Evolutionary conservation across 2,888 invertebrate genomes (phyloP).

Genomic region (Gastracanthus pulcherrimus): DNA sequence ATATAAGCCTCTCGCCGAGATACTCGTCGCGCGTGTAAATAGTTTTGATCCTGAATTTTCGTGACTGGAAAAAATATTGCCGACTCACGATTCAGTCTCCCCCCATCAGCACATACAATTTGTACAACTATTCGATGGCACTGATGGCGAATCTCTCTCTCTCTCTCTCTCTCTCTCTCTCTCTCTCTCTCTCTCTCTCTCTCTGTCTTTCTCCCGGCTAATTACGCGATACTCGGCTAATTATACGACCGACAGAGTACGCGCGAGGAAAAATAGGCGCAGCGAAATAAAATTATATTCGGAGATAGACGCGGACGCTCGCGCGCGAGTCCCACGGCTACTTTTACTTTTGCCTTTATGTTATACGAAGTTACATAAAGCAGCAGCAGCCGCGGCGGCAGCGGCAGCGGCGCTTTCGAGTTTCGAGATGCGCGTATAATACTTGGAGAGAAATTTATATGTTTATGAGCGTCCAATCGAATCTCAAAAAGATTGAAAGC

Average conservation of each 20-base stretch:
- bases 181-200: too few relatives aligned
- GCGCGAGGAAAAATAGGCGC: background rate
- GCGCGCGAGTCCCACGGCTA: slow-evolving; percentile 31
- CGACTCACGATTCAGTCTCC: background rate
- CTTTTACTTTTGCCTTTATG: slow-evolving; percentile 49
- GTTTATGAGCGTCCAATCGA: background rate
- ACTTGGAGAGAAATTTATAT: slow-evolving; percentile 30
- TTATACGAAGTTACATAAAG: slow-evolving; percentile 45
- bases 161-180: too few relatives aligned
- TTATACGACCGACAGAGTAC: background rate
- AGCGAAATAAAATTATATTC: slow-evolving; percentile 10
- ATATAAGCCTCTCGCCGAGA: background rate
- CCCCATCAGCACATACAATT: background rate
- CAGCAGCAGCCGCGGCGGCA: too few relatives aligned
- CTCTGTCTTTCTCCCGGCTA: too few relatives aligned
- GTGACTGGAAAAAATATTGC: background rate
- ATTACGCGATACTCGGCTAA: background rate
- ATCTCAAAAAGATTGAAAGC: slow-evolving; percentile 7
- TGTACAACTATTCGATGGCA: background rate
- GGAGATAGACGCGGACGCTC: background rate
- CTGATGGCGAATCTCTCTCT: too few relatives aligned
- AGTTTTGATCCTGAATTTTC: slow-evolving; percentile 3
- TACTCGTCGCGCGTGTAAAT: background rate
- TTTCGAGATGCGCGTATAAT: slow-evolving; percentile 25
- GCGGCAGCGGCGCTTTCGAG: slow-evolving; percentile 1